Evolutionary conservation across 2,113 vertebrate genomes (phyloP).

Genomic region (Trichechus manatus): DNA sequence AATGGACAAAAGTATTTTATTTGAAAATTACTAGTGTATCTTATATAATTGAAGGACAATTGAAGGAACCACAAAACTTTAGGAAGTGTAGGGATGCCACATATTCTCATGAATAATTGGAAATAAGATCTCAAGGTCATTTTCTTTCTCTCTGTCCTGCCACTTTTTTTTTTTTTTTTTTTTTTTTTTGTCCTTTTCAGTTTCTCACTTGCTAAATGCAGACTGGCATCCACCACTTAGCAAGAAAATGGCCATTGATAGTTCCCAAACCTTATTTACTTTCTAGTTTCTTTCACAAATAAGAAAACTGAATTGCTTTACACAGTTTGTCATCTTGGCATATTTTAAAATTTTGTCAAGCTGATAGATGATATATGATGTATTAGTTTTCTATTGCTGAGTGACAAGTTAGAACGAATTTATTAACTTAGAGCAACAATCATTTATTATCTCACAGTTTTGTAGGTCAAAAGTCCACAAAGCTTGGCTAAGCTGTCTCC

Average conservation of each 20-base stretch:
- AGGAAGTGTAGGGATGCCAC: fast-evolving
- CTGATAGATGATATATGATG: neutral
- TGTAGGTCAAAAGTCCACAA: too few species aligned
- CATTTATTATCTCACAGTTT: too few species aligned
- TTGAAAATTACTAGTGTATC: neutral
- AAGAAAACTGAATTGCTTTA: neutral
- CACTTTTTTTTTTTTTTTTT: neutral
- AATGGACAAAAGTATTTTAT: neutral
- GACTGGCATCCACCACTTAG: neutral
- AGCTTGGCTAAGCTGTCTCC: neutral
- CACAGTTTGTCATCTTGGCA: neutral
- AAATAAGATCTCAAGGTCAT: neutral
- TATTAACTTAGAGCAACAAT: too few species aligned
- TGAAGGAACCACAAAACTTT: neutral
- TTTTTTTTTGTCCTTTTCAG: neutral
- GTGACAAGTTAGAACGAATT: too few species aligned
- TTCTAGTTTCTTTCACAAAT: neutral
- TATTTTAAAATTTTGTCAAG: neutral
- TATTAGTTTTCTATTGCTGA: neutral
- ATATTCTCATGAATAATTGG: neutral
- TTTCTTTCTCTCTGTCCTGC: neutral
- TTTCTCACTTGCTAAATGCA: neutral
- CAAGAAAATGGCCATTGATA: neutral
- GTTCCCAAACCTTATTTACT: neutral
- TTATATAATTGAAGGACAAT: neutral